A percentile compares a stretch with the other conserved stretches of the same genome.
These are phyloP conservation scores for Sebastes diploproa DNA, from an alignment of 2,797 vertebrate species.

Conservation along the genomic window DNA sequence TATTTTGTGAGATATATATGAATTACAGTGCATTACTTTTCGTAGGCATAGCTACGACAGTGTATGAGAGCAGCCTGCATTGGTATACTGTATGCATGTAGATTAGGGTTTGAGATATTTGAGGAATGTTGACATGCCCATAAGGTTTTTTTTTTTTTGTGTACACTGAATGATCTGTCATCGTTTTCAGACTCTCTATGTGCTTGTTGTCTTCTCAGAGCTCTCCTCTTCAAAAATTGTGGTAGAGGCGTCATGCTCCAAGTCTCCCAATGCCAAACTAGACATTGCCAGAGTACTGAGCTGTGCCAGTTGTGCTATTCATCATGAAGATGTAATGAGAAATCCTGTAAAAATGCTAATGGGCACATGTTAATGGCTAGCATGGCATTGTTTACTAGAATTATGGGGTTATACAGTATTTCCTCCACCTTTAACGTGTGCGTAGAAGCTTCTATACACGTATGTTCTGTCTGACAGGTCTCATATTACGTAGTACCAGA, in stretches of 20 bases:
- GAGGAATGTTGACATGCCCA: neutral
- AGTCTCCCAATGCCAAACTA: neutral
- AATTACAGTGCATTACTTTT: too few species aligned
- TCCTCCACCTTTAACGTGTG: constrained; percentile 9
- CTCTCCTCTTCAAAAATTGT: neutral
- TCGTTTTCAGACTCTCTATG: neutral
- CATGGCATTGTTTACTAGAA: constrained; percentile 10
- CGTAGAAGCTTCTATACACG: neutral
- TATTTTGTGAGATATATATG: too few species aligned
- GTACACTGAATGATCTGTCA: neutral
- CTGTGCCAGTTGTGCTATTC: constrained; percentile 15
- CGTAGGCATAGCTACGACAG: too few species aligned
- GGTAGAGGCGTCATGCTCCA: neutral
- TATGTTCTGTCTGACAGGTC: constrained; percentile 21
- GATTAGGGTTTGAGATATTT: neutral
- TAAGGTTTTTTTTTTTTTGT: neutral
- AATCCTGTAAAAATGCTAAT: constrained; percentile 31
- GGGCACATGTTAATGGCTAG: constrained; percentile 30
- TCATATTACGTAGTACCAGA: neutral
- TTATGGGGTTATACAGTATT: neutral
- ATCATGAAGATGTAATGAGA: constrained; percentile 43
- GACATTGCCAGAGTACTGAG: neutral
- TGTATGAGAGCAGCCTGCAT: too few species aligned
- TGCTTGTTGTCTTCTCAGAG: neutral
- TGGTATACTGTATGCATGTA: neutral